phyloP scores from a whole-genome alignment of 2,888 invertebrate genomes.

The Drepanosiphum platanoidis region DNA sequence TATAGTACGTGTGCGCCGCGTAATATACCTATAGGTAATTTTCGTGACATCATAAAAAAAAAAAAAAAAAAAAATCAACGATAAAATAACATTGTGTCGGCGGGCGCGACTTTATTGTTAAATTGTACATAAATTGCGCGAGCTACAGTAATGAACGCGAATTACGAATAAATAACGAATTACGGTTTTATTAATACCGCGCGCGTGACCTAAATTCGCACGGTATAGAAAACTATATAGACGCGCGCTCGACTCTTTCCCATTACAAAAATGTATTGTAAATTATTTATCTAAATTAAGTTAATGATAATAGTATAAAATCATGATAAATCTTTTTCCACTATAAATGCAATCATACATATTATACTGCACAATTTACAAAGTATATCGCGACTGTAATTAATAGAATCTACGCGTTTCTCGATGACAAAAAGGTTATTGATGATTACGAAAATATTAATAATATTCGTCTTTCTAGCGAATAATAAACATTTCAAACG shows the following conservation, averaged over 20 bases:
- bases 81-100: background rate
- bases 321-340: background rate
- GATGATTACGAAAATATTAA: no score
- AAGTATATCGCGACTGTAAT: no score
- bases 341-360: no score
- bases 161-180: background rate
- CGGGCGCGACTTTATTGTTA: background rate
- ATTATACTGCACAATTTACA: no score
- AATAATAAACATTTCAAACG: no score
- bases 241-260: background rate
- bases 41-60: background rate
- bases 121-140: background rate
- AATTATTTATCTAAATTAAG: background rate
- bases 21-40: background rate
- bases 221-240: no score
- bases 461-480: no score
- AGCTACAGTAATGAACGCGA: constrained; percentile 1
- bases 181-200: constrained; percentile 2
- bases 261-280: no score
- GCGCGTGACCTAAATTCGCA: constrained; percentile 27
- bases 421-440: no score
- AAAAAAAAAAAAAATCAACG: background rate
- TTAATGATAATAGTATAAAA: background rate
- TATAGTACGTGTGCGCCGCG: background rate
- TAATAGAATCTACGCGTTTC: no score